phyloP scores from a whole-genome alignment of 1,140 invertebrate species.

The Leucophenga varia region DNA sequence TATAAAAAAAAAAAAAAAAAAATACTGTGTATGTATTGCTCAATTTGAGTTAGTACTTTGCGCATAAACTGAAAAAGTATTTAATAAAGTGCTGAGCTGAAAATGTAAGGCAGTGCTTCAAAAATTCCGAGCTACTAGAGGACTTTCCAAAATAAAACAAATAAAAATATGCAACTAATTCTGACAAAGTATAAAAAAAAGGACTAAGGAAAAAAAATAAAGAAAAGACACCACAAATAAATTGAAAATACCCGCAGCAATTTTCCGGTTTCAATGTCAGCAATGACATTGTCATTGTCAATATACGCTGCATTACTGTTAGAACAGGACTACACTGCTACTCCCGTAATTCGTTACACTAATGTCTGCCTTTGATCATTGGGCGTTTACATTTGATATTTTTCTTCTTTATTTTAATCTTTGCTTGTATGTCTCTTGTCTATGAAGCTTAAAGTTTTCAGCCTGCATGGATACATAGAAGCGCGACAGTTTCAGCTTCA shows the following conservation, averaged over 20 bases:
- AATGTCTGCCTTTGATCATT: conserved; percentile 47
- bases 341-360: conserved; percentile 41
- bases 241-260: conserved; percentile 51
- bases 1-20: too few relatives aligned
- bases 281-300: conserved; percentile 45
- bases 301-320: not conserved
- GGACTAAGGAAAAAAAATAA: too few relatives aligned
- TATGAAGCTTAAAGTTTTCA: not conserved
- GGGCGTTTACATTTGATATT: conserved; percentile 34
- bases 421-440: not conserved
- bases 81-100: too few relatives aligned
- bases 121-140: too few relatives aligned
- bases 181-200: too few relatives aligned
- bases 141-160: too few relatives aligned
- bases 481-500: conserved; percentile 31
- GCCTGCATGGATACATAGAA: not conserved
- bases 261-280: conserved; percentile 51
- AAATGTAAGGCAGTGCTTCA: too few relatives aligned
- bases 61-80: too few relatives aligned
- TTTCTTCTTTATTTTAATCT: not conserved
- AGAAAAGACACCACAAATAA: conserved; percentile 17
- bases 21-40: too few relatives aligned
- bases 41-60: too few relatives aligned
- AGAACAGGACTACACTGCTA: not conserved
- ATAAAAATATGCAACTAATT: too few relatives aligned